phyloP scores from a whole-genome alignment of 1,140 invertebrate genomes.

The Neodiprion virginianus region DNA sequence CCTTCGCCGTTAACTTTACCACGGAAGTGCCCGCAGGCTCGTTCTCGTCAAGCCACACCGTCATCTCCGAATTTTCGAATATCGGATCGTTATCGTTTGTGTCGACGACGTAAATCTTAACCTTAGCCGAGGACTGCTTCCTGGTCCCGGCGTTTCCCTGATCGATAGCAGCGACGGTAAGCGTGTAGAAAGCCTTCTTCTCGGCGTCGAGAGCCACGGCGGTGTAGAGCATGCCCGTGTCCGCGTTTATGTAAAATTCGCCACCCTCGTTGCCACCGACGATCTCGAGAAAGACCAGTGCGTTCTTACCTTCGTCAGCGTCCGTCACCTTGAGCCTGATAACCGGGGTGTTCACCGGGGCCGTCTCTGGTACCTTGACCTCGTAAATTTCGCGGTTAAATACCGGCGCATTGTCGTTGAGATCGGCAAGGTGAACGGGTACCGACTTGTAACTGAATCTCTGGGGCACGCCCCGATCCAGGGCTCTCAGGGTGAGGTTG shows the following conservation, averaged over 20 bases:
- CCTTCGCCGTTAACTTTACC: slow-evolving; percentile 81
- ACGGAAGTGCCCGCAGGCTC: slow-evolving; percentile 84
- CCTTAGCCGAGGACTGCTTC: slow-evolving; percentile 87
- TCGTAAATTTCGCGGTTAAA: slow-evolving; percentile 91
- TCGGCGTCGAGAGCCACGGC: slow-evolving; percentile 87
- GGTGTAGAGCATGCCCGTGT: slow-evolving; percentile 90
- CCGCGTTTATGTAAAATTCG: slow-evolving; percentile 86
- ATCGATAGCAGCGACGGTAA: slow-evolving; percentile 91
- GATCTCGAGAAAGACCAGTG: slow-evolving; percentile 85
- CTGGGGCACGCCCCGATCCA: slow-evolving; percentile 83
- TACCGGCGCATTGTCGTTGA: slow-evolving; percentile 86
- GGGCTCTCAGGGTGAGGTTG: slow-evolving; percentile 85
- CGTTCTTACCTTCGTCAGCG: slow-evolving; percentile 82
- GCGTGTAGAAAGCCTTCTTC: slow-evolving; percentile 83
- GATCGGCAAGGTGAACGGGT: slow-evolving; percentile 78
- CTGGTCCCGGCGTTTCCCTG: slow-evolving; percentile 83
- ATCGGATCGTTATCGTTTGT: slow-evolving; percentile 92
- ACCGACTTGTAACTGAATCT: slow-evolving; percentile 77
- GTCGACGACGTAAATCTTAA: slow-evolving; percentile 87
- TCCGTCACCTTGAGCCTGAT: slow-evolving; percentile 87
- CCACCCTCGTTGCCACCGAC: slow-evolving; percentile 90
- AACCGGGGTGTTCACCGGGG: slow-evolving; percentile 87
- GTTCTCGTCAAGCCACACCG: slow-evolving; percentile 83
- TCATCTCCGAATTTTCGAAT: slow-evolving; percentile 76
- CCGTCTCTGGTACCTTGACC: slow-evolving; percentile 85